phyloP scores from a whole-genome alignment of 2,797 vertebrate genomes.

The Bovichtus diacanthus region DNA sequence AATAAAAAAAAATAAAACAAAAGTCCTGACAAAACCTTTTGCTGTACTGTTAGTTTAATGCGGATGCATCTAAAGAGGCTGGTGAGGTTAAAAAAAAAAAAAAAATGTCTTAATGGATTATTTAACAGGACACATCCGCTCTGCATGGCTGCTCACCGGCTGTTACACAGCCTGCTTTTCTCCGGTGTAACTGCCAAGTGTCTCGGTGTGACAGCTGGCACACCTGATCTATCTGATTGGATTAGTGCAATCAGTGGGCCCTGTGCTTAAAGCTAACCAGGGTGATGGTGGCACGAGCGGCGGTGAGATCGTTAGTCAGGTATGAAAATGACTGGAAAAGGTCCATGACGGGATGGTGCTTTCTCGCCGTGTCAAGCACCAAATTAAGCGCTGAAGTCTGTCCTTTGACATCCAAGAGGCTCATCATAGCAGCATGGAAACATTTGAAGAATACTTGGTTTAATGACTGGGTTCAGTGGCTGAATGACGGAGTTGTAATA shows the following conservation, averaged over 20 bases:
- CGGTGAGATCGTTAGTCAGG: slow-evolving; percentile 49
- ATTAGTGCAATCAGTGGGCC: slow-evolving; percentile 75
- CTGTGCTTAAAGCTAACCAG: slow-evolving; percentile 72
- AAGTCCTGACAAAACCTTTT: slow-evolving; percentile 51
- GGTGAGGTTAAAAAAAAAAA: slow-evolving; percentile 37
- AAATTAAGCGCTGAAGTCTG: slow-evolving; percentile 2
- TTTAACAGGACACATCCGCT: slow-evolving; percentile 81
- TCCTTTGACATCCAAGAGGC: background rate
- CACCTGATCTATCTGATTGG: slow-evolving; percentile 83
- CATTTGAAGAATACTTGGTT: background rate
- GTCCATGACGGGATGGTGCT: background rate
- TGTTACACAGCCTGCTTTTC: slow-evolving; percentile 68
- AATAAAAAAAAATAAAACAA: slow-evolving; percentile 1
- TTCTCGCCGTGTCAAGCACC: background rate
- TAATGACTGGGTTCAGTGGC: background rate
- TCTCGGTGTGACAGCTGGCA: slow-evolving; percentile 73
- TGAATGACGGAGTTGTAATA: background rate
- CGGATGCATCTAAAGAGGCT: slow-evolving; percentile 52
- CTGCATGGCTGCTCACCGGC: slow-evolving; percentile 75
- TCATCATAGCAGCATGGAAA: background rate
- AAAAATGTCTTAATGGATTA: slow-evolving; percentile 77
- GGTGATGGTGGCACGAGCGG: slow-evolving; percentile 45
- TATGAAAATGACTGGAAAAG: slow-evolving; percentile 49
- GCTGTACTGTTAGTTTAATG: slow-evolving; percentile 45
- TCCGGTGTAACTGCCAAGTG: slow-evolving; percentile 51